These are phyloP conservation scores for Drosophila mayaguana DNA, from an alignment of 2,888 invertebrate species.

Conservation along the genomic window DNA sequence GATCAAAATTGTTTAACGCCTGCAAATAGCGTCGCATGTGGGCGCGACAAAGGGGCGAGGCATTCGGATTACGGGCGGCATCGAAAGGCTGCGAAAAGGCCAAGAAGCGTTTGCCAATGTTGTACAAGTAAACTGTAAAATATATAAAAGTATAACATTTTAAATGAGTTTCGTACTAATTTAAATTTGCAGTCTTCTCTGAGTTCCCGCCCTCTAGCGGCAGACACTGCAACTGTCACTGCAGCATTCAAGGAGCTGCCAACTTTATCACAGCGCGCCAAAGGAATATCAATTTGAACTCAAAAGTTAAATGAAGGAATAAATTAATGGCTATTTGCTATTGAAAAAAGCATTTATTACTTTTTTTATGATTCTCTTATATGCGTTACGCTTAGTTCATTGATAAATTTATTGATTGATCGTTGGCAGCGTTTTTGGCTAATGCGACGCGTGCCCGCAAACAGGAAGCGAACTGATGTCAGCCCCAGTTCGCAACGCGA, in stretches of 20 bases:
- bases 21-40: constrained; percentile 79
- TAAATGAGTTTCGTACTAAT: background rate
- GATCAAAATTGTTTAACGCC: constrained; percentile 82
- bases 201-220: constrained; percentile 27
- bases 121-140: constrained; percentile 80
- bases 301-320: background rate
- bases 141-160: background rate
- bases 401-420: constrained; percentile 10
- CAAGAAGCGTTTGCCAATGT: constrained; percentile 80
- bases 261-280: background rate
- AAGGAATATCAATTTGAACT: background rate
- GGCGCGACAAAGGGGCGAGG: constrained; percentile 77
- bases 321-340: background rate
- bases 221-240: constrained; percentile 1
- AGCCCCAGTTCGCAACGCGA: constrained; percentile 17
- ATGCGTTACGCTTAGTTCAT: background rate
- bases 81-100: constrained; percentile 81
- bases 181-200: background rate
- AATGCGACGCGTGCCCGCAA: constrained; percentile 37
- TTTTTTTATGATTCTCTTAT: background rate
- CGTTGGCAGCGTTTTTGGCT: background rate
- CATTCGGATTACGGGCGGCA: constrained; percentile 79
- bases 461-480: constrained; percentile 39
- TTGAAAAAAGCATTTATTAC: background rate
- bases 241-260: background rate